Evolutionary conservation across 1,140 invertebrate species (phyloP), one percentile per base, ranked within the genome.

Genomic region (Lepidotrigona ventralis): DNA sequence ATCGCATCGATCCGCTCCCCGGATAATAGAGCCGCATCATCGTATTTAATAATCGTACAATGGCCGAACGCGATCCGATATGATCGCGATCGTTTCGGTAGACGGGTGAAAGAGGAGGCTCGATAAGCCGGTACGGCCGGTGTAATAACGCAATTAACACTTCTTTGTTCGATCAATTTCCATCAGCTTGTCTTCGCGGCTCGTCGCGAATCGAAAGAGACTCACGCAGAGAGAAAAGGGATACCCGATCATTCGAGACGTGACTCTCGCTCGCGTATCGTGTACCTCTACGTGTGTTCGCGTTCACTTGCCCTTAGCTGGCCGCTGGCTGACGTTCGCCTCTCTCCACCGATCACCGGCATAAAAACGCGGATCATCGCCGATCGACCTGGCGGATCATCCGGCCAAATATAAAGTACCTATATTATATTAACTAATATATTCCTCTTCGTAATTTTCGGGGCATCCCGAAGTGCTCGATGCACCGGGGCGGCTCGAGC

Each of bases 61-160:
- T 90, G 87, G 87, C n/a, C 70, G 75, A 33, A 88, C 86, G 68
- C 58, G 85, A 26, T n/a, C 68, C 83, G 88, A 90, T 90, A 90
- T 87, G 82, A 90, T 90, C 88, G 84, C 87, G 88, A 88, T 89
- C 82, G 88, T 85, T 86, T 86, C 79, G 88, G 83, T 87, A 63
- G 83, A 84, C 75, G 86, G 73, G 69, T 23, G 81, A 79, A 75
- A 29, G 6, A 46, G 81, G 75, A 68, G 29, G 11, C 73, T 74
- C 87, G 84, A 88, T 89, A 88, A 88, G 68, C 64, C 8, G 33
- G 56, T 33, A 39, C 80, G 77, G 46, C 53, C 86, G 71, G 83
- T 89, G 83, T 89, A 90, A 90, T 90, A 90, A 90, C 88, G 88
- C 88, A 90, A 90, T 90, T 90, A 90, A 90, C 88, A 90, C 88